Evolutionary conservation across 2,888 invertebrate genomes (phyloP).

Genomic region (Trimorus sp.): DNA sequence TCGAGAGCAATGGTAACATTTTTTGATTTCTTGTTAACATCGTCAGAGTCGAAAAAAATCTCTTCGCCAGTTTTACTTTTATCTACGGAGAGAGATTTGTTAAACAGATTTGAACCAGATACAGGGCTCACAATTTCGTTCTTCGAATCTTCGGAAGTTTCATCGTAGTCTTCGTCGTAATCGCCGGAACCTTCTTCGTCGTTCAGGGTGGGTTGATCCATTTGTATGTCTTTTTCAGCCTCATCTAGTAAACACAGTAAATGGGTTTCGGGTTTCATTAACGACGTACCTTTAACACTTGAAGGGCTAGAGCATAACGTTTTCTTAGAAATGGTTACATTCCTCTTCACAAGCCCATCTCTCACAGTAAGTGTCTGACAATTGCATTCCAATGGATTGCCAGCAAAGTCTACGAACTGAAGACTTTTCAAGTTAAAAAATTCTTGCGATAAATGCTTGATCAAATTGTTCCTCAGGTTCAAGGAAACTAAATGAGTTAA

Average conservation of each 20-base stretch:
- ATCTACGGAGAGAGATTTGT: slow-evolving; percentile 8
- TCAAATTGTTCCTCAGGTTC: slow-evolving; percentile 85
- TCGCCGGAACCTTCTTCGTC: slow-evolving; percentile 74
- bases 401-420: slow-evolving; percentile 85
- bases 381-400: slow-evolving; percentile 88
- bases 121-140: slow-evolving; percentile 14
- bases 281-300: slow-evolving; percentile 83
- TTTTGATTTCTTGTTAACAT: slow-evolving; percentile 59
- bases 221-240: slow-evolving; percentile 81
- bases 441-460: slow-evolving; percentile 85
- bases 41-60: slow-evolving; percentile 69
- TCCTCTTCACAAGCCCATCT: slow-evolving; percentile 83
- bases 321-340: slow-evolving; percentile 77
- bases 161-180: slow-evolving; percentile 45
- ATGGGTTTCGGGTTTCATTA: slow-evolving; percentile 83
- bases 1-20: slow-evolving; percentile 18
- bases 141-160: slow-evolving; percentile 12
- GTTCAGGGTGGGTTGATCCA: slow-evolving; percentile 83
- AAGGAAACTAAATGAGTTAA: slow-evolving; percentile 85
- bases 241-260: slow-evolving; percentile 74
- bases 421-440: slow-evolving; percentile 83
- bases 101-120: neutral
- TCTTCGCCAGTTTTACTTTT: slow-evolving; percentile 62
- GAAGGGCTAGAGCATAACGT: slow-evolving; percentile 84
- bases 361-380: slow-evolving; percentile 86